Percentiles rank a stretch among this genome's conserved stretches.
These are phyloP conservation scores for Trichacis sp. DNA, from an alignment of 2,888 invertebrate genomes.

Conservation along the genomic window DNA sequence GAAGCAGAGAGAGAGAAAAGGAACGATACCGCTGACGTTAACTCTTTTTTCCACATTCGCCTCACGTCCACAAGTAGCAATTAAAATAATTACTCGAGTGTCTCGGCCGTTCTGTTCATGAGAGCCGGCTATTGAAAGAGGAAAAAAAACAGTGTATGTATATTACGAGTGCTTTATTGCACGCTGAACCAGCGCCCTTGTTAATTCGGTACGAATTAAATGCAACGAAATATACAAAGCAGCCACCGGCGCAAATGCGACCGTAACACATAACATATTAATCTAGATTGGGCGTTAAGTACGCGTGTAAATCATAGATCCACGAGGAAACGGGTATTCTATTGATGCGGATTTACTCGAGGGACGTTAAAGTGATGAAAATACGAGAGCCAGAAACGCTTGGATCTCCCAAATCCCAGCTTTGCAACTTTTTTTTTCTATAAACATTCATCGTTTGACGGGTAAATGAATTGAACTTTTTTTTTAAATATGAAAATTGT, in stretches of 20 bases:
- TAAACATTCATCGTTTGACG: too few species aligned
- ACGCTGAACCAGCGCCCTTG: conserved; percentile 23
- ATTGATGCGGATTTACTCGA: background rate
- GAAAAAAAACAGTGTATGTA: conserved; percentile 27
- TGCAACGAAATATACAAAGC: conserved; percentile 7
- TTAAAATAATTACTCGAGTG: conserved; percentile 42
- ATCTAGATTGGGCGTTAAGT: conserved; percentile 3
- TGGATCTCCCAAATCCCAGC: too few species aligned
- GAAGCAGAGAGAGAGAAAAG: conserved; percentile 11
- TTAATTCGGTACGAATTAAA: conserved; percentile 28
- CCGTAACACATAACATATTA: conserved; percentile 8
- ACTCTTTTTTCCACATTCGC: conserved; percentile 24
- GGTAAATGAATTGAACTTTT: too few species aligned
- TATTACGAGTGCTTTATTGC: conserved; percentile 31
- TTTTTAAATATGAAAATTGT: too few species aligned
- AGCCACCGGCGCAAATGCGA: background rate
- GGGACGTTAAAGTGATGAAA: background rate
- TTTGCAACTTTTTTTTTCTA: too few species aligned
- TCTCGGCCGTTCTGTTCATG: conserved; percentile 22
- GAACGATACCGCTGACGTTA: conserved; percentile 1
- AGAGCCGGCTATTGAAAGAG: conserved; percentile 32
- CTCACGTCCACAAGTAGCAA: conserved; percentile 40
- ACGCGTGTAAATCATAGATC: conserved; percentile 1
- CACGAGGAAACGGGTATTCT: background rate
- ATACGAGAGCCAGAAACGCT: background rate